Evolutionary conservation across 2,888 invertebrate genomes (phyloP), one percentile per base, ranked within the genome.

Genomic region (Eurytoma adleriae): DNA sequence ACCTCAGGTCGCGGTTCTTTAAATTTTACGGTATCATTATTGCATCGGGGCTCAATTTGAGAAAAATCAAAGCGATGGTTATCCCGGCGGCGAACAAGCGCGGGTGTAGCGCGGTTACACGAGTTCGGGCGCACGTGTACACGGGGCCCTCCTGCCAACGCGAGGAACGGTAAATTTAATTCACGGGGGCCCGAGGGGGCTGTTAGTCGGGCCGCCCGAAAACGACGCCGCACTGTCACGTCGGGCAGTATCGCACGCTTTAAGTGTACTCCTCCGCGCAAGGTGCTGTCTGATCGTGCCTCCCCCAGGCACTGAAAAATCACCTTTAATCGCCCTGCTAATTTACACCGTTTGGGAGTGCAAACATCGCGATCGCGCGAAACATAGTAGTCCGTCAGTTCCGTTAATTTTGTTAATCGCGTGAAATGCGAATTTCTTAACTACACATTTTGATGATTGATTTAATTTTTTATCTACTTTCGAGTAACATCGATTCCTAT

Each of bases 131-230:
- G 5, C 0, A 5, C 14, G 18, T 56, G n/a, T 69, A 57, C 30
- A 68, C 68, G 18, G 14, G 24, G 18, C 18, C 3, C 12, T 27
- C 12, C 48, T 54, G 61, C 62, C 7, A 52, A 56, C 56, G 24
- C 50, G 61, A 67, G 61, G 67, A 80, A 80, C 75, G 75, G 79
- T 80, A 76, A 76, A 80, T 80, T 75, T 80, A 80, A 80, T 80
- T 80, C 75, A 52, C 59, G 66, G 24, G n/a, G 24, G 62, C 30
- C 27, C 40, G 30, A 30, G 61, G 7, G 27, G 27, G 7, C 13
- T 5, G 54, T 3, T 0, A 24, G 24, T 66, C 50, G 18, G 61
- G 57, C 24, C 30, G 64, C 50, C 20, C 62, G 69, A 66, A 70
- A 64, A 71, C 40, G 59, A 14, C 52, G 67, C n/a, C 72, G 10